Percentiles rank a stretch among this genome's conserved stretches.
phyloP scores from a whole-genome alignment of 1,140 invertebrate genomes.

The Sogatella furcifera region DNA sequence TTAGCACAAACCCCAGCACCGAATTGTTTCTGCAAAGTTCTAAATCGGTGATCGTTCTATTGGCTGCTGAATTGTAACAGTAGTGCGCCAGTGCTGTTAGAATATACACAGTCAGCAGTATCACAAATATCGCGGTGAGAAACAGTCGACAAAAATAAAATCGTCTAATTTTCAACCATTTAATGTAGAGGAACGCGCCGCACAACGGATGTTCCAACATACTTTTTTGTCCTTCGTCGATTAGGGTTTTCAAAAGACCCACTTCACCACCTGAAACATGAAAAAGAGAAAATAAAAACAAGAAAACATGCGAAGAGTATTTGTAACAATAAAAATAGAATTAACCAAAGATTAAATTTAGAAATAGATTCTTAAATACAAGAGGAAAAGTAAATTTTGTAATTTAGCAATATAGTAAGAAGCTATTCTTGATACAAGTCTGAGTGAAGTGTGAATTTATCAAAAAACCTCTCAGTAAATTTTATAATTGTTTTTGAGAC shows the following conservation, averaged over 20 bases:
- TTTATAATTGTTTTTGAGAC: too few species aligned
- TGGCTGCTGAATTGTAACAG: slow-evolving; percentile 60
- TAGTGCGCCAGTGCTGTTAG: slow-evolving; percentile 63
- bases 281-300: too few species aligned
- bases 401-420: too few species aligned
- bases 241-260: slow-evolving; percentile 67
- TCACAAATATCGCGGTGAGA: slow-evolving; percentile 66
- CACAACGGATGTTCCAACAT: slow-evolving; percentile 71
- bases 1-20: slow-evolving; percentile 54
- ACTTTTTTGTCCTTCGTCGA: slow-evolving; percentile 73
- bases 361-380: too few species aligned
- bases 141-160: slow-evolving; percentile 70
- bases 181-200: slow-evolving; percentile 70
- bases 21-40: slow-evolving; percentile 57
- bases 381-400: too few species aligned
- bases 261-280: slow-evolving; percentile 69
- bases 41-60: slow-evolving; percentile 12
- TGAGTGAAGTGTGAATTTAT: too few species aligned
- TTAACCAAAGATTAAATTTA: too few species aligned
- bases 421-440: too few species aligned
- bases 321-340: too few species aligned
- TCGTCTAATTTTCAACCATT: slow-evolving; percentile 82
- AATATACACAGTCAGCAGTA: slow-evolving; percentile 65
- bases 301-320: too few species aligned
- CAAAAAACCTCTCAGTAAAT: too few species aligned